Conservation (phyloP, 2,888 invertebrate genomes). For the Bembecia ichneumoniformis region DNA sequence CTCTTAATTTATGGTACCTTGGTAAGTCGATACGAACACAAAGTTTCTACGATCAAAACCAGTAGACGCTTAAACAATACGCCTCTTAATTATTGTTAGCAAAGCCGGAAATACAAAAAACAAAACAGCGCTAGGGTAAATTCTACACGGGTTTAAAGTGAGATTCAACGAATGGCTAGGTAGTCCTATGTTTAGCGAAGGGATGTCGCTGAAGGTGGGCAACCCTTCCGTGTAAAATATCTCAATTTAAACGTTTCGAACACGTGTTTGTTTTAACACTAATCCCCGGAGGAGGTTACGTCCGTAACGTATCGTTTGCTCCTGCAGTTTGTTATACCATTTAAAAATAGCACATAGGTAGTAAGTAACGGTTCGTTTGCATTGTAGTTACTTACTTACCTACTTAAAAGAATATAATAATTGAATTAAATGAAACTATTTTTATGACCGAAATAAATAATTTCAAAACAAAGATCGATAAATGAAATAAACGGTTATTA, state of each 20-base stretch:
- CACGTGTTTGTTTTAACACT: constrained; percentile 58
- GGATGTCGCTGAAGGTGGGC: constrained; percentile 35
- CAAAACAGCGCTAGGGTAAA: constrained; percentile 41
- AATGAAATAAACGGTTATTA: no score
- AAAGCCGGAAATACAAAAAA: constrained; percentile 57
- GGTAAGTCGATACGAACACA: constrained; percentile 39
- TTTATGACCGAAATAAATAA: no score
- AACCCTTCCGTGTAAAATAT: constrained; percentile 67
- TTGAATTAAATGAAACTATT: no score
- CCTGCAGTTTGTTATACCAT: constrained; percentile 24
- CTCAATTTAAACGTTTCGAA: constrained; percentile 57
- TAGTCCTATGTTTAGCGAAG: constrained; percentile 56
- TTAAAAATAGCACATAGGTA: neutral
- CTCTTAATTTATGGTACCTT: constrained; percentile 51
- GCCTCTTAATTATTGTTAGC: constrained; percentile 30
- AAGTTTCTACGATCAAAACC: constrained; percentile 27
- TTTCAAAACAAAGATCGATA: no score
- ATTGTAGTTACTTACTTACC: no score
- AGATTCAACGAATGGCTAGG: constrained; percentile 44
- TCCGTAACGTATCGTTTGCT: constrained; percentile 44
- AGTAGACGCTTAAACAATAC: constrained; percentile 4
- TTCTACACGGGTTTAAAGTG: constrained; percentile 40
- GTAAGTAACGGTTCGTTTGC: no score
- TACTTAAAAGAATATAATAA: no score
- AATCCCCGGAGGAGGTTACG: constrained; percentile 42